phyloP scores from a whole-genome alignment of 2,113 vertebrate species.

The Atherinomorus stipes region DNA sequence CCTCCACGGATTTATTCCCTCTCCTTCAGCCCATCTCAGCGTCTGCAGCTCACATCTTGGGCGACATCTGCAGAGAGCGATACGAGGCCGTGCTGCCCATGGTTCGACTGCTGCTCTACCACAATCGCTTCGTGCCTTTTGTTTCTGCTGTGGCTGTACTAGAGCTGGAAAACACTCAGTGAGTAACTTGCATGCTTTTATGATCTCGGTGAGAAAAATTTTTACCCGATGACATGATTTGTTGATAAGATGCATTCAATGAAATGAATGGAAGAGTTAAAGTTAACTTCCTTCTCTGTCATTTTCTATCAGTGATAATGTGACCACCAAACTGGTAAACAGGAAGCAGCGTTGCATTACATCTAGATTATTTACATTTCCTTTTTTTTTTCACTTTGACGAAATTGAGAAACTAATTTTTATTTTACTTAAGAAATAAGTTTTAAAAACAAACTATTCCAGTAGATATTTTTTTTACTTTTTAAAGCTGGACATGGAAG shows the following conservation, averaged over 20 bases:
- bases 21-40: conserved; percentile 91
- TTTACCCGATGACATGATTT: too few relatives aligned
- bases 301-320: conserved; percentile 8
- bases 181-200: conserved; percentile 66
- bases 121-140: conserved; percentile 94
- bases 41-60: conserved; percentile 94
- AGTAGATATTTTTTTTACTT: not conserved
- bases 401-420: too few relatives aligned
- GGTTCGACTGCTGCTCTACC: conserved; percentile 92
- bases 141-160: conserved; percentile 90
- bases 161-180: conserved; percentile 96
- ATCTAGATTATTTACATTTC: not conserved
- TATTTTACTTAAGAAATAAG: too few relatives aligned
- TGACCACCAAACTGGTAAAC: conserved; percentile 1
- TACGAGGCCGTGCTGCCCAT: conserved; percentile 92
- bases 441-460: too few relatives aligned
- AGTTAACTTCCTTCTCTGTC: not conserved
- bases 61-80: conserved; percentile 94
- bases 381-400: not conserved
- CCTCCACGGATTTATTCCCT: not conserved
- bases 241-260: not conserved
- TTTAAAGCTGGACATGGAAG: not conserved
- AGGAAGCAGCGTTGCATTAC: conserved; percentile 8
- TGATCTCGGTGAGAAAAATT: not conserved
- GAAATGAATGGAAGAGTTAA: not conserved